Conservation (phyloP, 2,113 vertebrate genomes). For the Desmodus rotundus region DNA sequence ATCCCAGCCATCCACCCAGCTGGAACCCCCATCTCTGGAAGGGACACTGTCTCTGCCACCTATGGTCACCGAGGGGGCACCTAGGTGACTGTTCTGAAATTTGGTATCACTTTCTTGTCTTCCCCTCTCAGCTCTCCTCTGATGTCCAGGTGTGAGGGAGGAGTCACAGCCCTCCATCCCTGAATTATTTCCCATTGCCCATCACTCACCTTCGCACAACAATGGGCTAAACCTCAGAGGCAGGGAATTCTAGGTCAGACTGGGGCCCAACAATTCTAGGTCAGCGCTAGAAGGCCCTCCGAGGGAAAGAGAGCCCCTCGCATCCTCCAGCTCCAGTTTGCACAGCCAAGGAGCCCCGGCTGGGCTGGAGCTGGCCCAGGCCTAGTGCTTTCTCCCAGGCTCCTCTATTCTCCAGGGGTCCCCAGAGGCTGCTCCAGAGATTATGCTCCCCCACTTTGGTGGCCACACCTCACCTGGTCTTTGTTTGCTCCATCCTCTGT, state of each 20-base stretch:
- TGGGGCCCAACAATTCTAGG: background rate
- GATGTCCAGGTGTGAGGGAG: background rate
- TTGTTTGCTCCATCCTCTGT: constrained; percentile 34
- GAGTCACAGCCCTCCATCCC: background rate
- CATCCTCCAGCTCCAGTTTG: background rate
- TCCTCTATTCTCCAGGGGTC: background rate
- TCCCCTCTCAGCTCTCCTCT: background rate
- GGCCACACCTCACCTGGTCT: constrained; percentile 60
- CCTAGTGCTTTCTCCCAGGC: background rate
- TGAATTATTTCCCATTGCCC: background rate
- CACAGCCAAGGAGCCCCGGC: background rate
- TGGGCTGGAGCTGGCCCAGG: background rate
- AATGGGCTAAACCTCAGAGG: background rate
- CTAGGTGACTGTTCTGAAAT: background rate
- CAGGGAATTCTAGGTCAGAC: background rate
- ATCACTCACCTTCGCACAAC: background rate
- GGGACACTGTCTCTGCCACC: background rate
- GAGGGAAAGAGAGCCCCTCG: background rate
- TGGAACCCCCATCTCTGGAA: background rate
- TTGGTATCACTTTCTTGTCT: background rate
- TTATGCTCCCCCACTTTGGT: fast-evolving
- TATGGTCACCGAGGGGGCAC: background rate
- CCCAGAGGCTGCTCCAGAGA: constrained; percentile 26
- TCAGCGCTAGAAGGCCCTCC: background rate
- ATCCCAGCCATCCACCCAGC: too few species aligned